A percentile compares a stretch with the other conserved stretches of the same genome.
Evolutionary conservation across 2,113 vertebrate genomes (phyloP).

Genomic region (Heterocephalus glaber): DNA sequence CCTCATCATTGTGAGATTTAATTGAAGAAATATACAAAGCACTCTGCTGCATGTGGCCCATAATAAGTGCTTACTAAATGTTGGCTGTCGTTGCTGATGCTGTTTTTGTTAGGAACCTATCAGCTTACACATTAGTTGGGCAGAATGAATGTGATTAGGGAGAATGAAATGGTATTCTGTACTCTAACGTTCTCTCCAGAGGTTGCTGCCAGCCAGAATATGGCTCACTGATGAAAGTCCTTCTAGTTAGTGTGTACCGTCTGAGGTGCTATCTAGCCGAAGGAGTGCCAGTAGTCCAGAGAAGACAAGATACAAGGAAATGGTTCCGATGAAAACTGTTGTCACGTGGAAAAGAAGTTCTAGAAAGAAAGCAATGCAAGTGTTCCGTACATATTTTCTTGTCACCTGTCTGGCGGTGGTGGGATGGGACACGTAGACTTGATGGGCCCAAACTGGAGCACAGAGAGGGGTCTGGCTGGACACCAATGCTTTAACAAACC

Average conservation of each 20-base stretch:
- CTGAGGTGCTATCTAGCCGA: not conserved
- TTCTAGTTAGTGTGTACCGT: not conserved
- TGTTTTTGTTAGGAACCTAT: not conserved
- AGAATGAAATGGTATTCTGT: not conserved
- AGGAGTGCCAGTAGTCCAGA: not conserved
- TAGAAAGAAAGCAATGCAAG: not conserved
- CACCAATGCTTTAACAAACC: not conserved
- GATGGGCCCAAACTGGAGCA: not conserved
- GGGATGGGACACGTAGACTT: not conserved
- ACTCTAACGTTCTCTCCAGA: not conserved
- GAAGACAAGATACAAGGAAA: not conserved
- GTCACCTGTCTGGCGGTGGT: too few relatives aligned
- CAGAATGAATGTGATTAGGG: not conserved
- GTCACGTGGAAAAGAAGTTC: not conserved
- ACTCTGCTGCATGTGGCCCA: not conserved
- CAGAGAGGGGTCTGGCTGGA: not conserved
- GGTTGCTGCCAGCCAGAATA: not conserved
- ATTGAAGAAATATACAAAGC: conserved; percentile 26
- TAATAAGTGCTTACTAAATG: not conserved
- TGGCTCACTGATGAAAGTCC: not conserved
- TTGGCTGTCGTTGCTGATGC: not conserved
- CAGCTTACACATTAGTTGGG: not conserved
- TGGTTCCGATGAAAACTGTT: not conserved
- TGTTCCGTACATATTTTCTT: not conserved
- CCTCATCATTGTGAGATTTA: not conserved